Evolutionary conservation across 2,797 vertebrate genomes (phyloP).

Genomic region (Bothrops alternatus): DNA sequence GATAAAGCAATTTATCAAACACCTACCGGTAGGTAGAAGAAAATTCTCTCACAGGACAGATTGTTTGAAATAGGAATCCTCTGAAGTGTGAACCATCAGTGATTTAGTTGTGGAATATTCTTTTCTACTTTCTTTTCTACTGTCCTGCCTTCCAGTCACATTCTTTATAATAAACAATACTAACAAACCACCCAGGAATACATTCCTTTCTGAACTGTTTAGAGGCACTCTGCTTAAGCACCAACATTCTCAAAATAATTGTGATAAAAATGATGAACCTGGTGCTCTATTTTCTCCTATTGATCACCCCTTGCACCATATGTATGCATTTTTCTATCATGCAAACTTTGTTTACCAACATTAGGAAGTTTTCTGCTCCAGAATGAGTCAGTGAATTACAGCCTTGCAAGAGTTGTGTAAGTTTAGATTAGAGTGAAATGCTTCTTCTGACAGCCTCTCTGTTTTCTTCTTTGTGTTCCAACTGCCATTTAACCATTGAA

Average conservation of each 20-base stretch:
- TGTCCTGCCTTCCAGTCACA: neutral
- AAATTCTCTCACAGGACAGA: neutral
- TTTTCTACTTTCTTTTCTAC: neutral
- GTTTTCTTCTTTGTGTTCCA: neutral
- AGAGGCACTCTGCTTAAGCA: neutral
- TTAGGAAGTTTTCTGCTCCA: neutral
- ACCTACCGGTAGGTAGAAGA: too few relatives aligned
- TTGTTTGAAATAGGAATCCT: neutral
- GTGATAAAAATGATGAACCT: neutral
- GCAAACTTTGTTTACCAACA: neutral
- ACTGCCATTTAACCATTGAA: neutral
- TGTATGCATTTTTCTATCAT: neutral
- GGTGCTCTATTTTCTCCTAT: neutral
- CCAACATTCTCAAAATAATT: neutral
- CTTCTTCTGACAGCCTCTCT: neutral
- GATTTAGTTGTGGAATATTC: neutral
- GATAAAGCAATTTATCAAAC: neutral
- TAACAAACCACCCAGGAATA: neutral
- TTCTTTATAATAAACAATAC: neutral
- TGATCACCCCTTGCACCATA: neutral
- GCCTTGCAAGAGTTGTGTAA: neutral
- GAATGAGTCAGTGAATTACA: neutral
- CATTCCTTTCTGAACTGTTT: neutral
- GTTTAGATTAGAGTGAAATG: neutral
- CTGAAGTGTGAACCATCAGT: neutral